phyloP scores from a whole-genome alignment of 92 coral and sea anemone genomes.

The Epizoanthus illoricatus region DNA sequence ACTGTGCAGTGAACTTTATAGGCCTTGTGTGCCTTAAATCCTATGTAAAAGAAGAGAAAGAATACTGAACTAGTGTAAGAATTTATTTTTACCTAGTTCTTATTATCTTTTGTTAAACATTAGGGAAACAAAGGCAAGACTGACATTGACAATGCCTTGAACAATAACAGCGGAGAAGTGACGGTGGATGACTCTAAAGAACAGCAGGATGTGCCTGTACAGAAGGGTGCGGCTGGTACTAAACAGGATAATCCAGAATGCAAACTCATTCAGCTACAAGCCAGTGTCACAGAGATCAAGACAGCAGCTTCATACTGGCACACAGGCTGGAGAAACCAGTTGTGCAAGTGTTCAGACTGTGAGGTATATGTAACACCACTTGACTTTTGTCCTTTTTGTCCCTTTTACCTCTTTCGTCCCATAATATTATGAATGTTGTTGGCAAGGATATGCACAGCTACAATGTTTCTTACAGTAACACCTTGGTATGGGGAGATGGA shows the following conservation, averaged over 20 bases:
- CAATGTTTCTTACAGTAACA: no score
- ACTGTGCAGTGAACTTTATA: no score
- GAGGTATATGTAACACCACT: slow-evolving; percentile 50
- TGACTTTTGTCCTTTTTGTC: background rate
- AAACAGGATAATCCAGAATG: slow-evolving; percentile 44
- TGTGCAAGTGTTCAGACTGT: slow-evolving; percentile 79
- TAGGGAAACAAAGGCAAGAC: slow-evolving; percentile 16
- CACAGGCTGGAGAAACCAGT: slow-evolving; percentile 82
- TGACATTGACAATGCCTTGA: slow-evolving; percentile 3
- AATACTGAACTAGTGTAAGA: background rate
- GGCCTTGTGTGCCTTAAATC: background rate
- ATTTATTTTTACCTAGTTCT: background rate
- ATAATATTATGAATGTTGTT: background rate
- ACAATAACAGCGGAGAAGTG: background rate
- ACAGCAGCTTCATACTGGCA: slow-evolving; percentile 78
- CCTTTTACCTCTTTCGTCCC: background rate
- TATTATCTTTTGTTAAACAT: background rate
- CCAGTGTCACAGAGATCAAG: slow-evolving; percentile 31
- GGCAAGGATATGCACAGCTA: background rate
- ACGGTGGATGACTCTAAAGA: background rate
- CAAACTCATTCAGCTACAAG: slow-evolving; percentile 74
- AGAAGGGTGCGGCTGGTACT: background rate
- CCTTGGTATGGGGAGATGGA: no score
- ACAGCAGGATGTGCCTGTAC: slow-evolving; percentile 12
- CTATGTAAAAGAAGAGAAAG: background rate